Evolutionary conservation across 2,888 invertebrate genomes (phyloP).

Genomic region (Ceriagrion tenellum): DNA sequence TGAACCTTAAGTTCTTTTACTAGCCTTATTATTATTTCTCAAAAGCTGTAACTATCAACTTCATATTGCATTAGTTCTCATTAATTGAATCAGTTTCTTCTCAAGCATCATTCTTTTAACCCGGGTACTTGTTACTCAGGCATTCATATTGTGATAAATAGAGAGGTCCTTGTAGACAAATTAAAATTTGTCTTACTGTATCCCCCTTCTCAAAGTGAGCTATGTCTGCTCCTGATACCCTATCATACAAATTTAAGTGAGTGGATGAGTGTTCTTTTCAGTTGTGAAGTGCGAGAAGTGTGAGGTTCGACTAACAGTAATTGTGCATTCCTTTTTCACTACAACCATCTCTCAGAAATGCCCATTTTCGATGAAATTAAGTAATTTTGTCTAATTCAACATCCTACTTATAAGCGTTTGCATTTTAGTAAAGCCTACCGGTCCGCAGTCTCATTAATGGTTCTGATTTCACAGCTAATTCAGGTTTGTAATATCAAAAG

Average conservation of each 20-base stretch:
- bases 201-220: conserved; percentile 52
- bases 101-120: conserved; percentile 68
- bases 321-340: conserved; percentile 31
- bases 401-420: neutral
- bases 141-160: conserved; percentile 70
- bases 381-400: neutral
- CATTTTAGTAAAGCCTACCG: neutral
- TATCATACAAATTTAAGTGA: conserved; percentile 44
- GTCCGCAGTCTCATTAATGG: neutral
- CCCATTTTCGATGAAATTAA: conserved; percentile 12
- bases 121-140: conserved; percentile 70
- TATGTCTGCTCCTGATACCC: conserved; percentile 18
- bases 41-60: neutral
- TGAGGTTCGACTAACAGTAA: conserved; percentile 26
- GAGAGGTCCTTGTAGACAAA: conserved; percentile 71
- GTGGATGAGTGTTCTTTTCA: conserved; percentile 61
- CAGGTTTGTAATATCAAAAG: conserved; percentile 49
- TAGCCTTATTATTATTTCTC: conserved; percentile 59
- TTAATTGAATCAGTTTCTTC: neutral
- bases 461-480: conserved; percentile 21
- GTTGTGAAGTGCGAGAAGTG: conserved; percentile 63
- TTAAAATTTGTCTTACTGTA: conserved; percentile 61
- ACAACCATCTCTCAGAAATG: conserved; percentile 37
- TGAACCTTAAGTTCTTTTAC: conserved; percentile 60
- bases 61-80: conserved; percentile 46